phyloP scores from a whole-genome alignment of 2,113 vertebrate species.

The Psilopsiagon aymara region DNA sequence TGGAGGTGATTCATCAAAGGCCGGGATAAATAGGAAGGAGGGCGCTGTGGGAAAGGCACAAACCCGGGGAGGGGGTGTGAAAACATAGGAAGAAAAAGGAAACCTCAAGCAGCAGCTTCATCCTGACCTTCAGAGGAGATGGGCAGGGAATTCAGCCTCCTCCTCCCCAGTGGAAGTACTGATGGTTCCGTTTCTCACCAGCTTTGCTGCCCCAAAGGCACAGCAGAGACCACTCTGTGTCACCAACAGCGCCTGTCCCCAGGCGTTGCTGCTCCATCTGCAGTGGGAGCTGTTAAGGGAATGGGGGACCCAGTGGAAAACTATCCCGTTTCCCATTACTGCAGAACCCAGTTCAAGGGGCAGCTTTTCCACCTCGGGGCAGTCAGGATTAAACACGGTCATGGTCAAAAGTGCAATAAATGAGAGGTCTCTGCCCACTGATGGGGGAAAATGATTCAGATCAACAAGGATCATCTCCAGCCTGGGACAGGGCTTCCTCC shows the following conservation, averaged over 20 bases:
- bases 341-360: not conserved
- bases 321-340: not conserved
- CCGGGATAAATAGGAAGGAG: slow-evolving; percentile 42
- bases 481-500: not conserved
- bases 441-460: fast-evolving
- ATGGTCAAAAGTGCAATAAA: fast-evolving
- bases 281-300: not conserved
- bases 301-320: not conserved
- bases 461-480: not conserved
- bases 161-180: not conserved
- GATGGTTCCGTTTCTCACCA: not conserved
- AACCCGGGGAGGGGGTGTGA: not conserved
- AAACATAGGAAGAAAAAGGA: not conserved
- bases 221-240: not conserved
- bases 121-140: not conserved
- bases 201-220: not conserved
- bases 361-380: not conserved
- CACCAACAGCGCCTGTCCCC: not conserved
- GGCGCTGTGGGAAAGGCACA: slow-evolving; percentile 24
- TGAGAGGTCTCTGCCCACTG: not conserved
- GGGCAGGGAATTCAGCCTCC: not conserved
- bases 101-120: not conserved
- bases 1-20: slow-evolving; percentile 38
- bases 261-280: fast-evolving
- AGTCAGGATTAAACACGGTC: not conserved